Percentiles rank a stretch among this genome's conserved stretches.
Evolutionary conservation across 2,113 vertebrate genomes (phyloP).

Genomic region (Hystrix cristata): DNA sequence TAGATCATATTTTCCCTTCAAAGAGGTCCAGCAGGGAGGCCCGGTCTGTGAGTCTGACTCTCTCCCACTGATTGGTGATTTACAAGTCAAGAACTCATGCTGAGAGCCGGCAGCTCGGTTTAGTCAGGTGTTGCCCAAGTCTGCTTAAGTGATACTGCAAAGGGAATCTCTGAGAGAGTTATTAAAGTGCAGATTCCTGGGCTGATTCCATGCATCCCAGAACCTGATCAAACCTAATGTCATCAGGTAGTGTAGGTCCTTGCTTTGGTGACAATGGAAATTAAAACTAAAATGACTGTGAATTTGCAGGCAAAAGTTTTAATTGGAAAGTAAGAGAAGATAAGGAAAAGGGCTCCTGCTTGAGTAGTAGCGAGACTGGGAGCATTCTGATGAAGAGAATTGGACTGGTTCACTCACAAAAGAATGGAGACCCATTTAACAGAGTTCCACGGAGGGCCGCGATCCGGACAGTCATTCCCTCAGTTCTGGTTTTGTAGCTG

Average conservation of each 20-base stretch:
- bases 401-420: neutral
- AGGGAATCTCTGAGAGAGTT: neutral
- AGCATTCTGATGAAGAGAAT: neutral
- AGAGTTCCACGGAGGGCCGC: neutral
- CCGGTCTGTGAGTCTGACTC: no score
- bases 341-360: neutral
- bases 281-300: neutral
- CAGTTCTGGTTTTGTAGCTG: neutral
- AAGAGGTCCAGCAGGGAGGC: neutral
- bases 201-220: fast-evolving
- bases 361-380: neutral
- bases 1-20: fast-evolving
- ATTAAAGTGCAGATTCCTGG: neutral
- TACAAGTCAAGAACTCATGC: neutral
- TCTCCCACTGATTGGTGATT: neutral
- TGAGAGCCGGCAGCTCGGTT: neutral
- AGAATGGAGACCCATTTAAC: neutral
- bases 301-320: neutral
- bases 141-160: neutral
- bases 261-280: neutral
- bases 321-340: neutral
- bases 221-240: neutral
- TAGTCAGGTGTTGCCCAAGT: no score
- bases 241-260: neutral
- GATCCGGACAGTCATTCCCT: neutral